Conservation (phyloP, 37 sponge, comb jelly and placozoan species). For the Beroe forskalii region DNA sequence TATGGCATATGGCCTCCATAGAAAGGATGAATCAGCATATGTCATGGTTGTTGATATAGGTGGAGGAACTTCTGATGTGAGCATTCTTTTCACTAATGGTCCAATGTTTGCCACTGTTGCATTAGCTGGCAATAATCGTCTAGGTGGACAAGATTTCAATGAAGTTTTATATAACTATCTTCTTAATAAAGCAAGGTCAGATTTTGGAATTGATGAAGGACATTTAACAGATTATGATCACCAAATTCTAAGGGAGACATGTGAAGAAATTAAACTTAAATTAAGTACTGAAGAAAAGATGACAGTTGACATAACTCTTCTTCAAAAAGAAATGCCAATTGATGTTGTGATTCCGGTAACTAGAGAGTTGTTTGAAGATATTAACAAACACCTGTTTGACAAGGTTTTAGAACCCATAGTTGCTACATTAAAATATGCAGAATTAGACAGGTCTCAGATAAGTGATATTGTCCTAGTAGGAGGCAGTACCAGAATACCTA, state of each 20-base stretch:
- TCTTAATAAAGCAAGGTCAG: conserved; percentile 1
- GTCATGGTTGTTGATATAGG: conserved; percentile 75
- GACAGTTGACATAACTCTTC: neutral
- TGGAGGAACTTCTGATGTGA: conserved; percentile 76
- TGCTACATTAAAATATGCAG: conserved; percentile 67
- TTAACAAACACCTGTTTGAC: conserved; percentile 71
- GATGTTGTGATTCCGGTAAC: conserved; percentile 42
- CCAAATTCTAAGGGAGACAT: conserved; percentile 10
- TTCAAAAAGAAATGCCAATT: neutral
- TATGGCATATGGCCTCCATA: conserved; percentile 92
- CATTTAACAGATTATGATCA: conserved; percentile 47
- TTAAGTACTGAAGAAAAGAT: neutral
- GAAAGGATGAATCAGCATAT: conserved; percentile 42
- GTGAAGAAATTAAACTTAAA: conserved; percentile 11
- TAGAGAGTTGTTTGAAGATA: conserved; percentile 67
- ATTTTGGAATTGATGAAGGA: conserved; percentile 1
- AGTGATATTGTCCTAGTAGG: conserved; percentile 75
- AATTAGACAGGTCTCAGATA: conserved; percentile 48
- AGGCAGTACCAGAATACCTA: conserved; percentile 73
- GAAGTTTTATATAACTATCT: conserved; percentile 67
- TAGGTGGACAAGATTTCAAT: conserved; percentile 78
- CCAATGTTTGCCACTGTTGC: conserved; percentile 74
- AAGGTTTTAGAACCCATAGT: conserved; percentile 71
- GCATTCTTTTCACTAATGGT: conserved; percentile 68
- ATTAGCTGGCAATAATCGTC: conserved; percentile 69